These are phyloP conservation scores for Bagarius yarrelli DNA, from an alignment of 2,113 vertebrate genomes.

Conservation along the genomic window DNA sequence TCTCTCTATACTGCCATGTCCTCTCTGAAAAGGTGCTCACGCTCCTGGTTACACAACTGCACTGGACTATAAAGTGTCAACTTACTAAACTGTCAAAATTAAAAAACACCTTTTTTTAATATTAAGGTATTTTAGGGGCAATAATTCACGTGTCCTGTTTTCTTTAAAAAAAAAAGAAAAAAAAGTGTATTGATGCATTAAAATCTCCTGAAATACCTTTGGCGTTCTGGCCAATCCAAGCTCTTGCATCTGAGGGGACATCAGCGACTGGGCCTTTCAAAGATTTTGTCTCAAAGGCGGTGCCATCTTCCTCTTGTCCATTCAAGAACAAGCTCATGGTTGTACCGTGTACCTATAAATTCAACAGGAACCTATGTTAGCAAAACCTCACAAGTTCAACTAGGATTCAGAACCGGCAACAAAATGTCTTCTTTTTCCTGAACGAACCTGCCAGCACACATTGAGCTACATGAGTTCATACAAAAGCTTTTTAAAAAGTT, in stretches of 20 bases:
- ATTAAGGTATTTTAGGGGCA: too few species aligned
- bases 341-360: constrained; percentile 76
- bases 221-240: constrained; percentile 79
- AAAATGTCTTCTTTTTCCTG: constrained; percentile 67
- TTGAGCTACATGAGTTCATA: constrained; percentile 18
- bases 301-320: constrained; percentile 83
- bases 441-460: constrained; percentile 63
- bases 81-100: too few species aligned
- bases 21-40: too few species aligned
- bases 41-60: too few species aligned
- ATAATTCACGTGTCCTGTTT: too few species aligned
- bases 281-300: constrained; percentile 77
- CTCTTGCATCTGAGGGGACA: constrained; percentile 57
- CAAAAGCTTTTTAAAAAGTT: constrained; percentile 21
- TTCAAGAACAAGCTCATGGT: constrained; percentile 84
- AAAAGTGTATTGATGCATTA: background rate
- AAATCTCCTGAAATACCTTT: constrained; percentile 72
- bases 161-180: too few species aligned
- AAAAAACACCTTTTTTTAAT: too few species aligned
- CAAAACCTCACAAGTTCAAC: background rate
- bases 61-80: too few species aligned
- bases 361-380: constrained; percentile 29
- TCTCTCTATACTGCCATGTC: too few species aligned
- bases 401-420: background rate
- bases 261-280: constrained; percentile 72